Evolutionary conservation across 2,113 vertebrate species (phyloP), one percentile per base, ranked within the genome.

Genomic region (Ameiurus melas): DNA sequence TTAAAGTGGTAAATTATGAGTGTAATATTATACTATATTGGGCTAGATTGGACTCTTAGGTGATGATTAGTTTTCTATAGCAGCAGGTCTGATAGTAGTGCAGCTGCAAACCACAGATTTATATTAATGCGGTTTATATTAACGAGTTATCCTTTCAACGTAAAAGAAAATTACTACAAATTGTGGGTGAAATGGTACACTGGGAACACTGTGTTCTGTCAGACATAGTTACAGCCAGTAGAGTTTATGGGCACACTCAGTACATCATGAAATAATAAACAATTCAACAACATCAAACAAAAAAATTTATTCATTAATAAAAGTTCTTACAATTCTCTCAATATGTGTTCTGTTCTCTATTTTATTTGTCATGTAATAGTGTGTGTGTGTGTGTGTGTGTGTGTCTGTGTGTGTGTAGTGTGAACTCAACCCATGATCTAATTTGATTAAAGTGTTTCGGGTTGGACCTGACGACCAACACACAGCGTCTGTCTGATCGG

Each of bases 401-500:
- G 66, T 33, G 64, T 12, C 36, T 36, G 22, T 64, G 22, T 64
- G 30, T 77, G 43, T 51, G n/a, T 71, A 5, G 22, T 85, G 64
- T 55, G 84, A 85, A 71, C 25, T 27, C 13, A 55, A 27, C 39
- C 43, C 39, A 57, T 66, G 36, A 22, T 78, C 60, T 64, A 80
- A 86, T 80, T 17, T 51, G 27, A 79, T 80, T 79, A 66, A 66
- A 64, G 39, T 51, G 58, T 64, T 86, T 57, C 80, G 75, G 73
- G 27, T 70, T 73, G 33, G 62, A 73, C 53, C 58, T 80, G 62
- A 81, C 25, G 22, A 25, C 47, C 77, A 68, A 64, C 66, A 70
- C 9, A 36, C 33, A 27, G 39, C 51, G 78, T 71, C 53, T 84
- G 55, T 85, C 83, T 57, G 83, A 85, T 82, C 16, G 16, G 39